Percentiles rank a stretch among this genome's conserved stretches.
These are phyloP conservation scores for Glaucidium brasilianum DNA, from an alignment of 2,113 vertebrate species.

Conservation along the genomic window DNA sequence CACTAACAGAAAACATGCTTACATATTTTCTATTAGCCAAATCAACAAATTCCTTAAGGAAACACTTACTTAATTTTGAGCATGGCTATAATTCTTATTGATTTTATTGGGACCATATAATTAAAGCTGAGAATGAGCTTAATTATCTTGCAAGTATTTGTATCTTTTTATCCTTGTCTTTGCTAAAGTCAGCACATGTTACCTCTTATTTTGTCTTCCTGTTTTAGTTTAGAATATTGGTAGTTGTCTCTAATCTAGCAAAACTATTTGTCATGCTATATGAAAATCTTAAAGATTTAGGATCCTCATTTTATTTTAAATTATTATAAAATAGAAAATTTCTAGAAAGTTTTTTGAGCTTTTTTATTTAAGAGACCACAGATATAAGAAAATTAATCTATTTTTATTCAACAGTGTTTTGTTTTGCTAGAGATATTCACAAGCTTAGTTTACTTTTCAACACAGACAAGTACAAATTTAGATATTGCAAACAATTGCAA, in stretches of 20 bases:
- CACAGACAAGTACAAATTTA: background rate
- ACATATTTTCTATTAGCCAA: background rate
- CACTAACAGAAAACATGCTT: background rate
- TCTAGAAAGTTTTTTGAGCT: background rate
- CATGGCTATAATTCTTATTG: background rate
- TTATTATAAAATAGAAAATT: background rate
- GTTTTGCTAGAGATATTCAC: background rate
- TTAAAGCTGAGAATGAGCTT: background rate
- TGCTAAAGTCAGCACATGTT: background rate
- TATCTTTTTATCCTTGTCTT: background rate
- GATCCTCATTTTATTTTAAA: background rate
- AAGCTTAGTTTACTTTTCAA: background rate
- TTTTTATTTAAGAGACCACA: background rate
- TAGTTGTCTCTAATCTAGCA: background rate
- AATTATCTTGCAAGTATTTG: background rate
- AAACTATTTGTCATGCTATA: background rate
- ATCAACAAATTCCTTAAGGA: background rate
- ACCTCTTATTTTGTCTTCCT: background rate
- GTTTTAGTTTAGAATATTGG: background rate
- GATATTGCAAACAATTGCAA: background rate
- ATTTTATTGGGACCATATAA: background rate
- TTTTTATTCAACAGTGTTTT: background rate
- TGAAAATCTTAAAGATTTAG: background rate
- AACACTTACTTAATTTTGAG: background rate
- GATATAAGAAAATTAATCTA: background rate